Base-by-base conservation (phyloP, 2,888 invertebrate species). In the Ischnus inquisitorius region DNA sequence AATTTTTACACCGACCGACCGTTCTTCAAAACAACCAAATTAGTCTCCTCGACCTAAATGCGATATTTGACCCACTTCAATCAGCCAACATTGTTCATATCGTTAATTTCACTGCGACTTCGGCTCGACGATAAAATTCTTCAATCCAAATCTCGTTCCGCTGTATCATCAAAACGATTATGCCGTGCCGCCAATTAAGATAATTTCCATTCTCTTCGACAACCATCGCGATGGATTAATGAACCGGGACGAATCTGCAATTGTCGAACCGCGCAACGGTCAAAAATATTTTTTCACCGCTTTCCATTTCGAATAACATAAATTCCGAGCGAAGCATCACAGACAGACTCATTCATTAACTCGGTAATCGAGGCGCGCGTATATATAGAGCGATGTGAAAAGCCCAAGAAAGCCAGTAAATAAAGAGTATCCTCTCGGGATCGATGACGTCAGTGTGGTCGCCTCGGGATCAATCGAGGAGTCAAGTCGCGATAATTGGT, bases 401-500 rank as follows among this genome's bases (percentile, higher is more conserved):
- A 25, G 28, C 43, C 1, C 43, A n/a, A 43, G 19, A 46, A 60
- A 54, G 22, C 19, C 6, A 60, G n/a, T 25, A 19, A 19, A 12
- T 12, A 39, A 54, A 39, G 51, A 34, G 69, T 34, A 28, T 69
- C 10, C 14, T 46, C 22, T 65, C 34, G 34, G 22, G 54, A 54
- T 78, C 78, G 78, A 62, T 78, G 78, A 78, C 78, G 82, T 46
- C 83, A 82, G 84, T 91, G 90, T 91, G 89, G 90, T 91, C 90
- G 91, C 72, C 79, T 74, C 78, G 90, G 90, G 93, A 92, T 93
- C 92, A 93, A 93, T 92, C 91, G 89, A 86, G 87, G 88, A 92
- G 93, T 92, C 93, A 93, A 93, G 91, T 93, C 89, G 90, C 90
- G 88, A 91, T 92, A 92, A 93, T 93, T 93, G 93, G 89, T 87